Evolutionary conservation across 2,113 vertebrate genomes (phyloP).

Genomic region (Xyliphius kryptos): DNA sequence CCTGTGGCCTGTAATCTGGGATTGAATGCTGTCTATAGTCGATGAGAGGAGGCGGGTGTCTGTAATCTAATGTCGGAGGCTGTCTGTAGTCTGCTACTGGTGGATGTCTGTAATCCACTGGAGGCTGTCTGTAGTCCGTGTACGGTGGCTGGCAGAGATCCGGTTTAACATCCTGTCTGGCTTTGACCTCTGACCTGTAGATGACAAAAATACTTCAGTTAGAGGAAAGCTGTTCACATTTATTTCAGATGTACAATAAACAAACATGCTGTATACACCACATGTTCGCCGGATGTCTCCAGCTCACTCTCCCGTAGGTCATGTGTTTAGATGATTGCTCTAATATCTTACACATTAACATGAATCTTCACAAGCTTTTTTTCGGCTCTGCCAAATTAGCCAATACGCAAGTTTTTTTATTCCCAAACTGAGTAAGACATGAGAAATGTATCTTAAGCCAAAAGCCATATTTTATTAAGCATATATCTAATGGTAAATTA

Average conservation of each 20-base stretch:
- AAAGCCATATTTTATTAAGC: too few relatives aligned
- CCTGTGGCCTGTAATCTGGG: slow-evolving; percentile 93
- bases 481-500: too few relatives aligned
- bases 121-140: slow-evolving; percentile 91
- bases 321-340: too few relatives aligned
- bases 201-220: slow-evolving; percentile 46
- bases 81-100: slow-evolving; percentile 89
- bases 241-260: neutral
- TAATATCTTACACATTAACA: too few relatives aligned
- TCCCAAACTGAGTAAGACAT: too few relatives aligned
- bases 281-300: neutral
- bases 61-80: slow-evolving; percentile 86
- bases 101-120: slow-evolving; percentile 91
- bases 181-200: slow-evolving; percentile 97
- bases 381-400: too few relatives aligned
- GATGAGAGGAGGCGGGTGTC: slow-evolving; percentile 84
- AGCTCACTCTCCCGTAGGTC: too few relatives aligned
- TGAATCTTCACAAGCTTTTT: too few relatives aligned
- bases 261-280: neutral
- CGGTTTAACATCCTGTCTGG: slow-evolving; percentile 95
- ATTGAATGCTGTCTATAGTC: slow-evolving; percentile 92
- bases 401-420: too few relatives aligned
- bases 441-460: too few relatives aligned
- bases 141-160: slow-evolving; percentile 93
- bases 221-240: slow-evolving; percentile 23